Evolutionary conservation across 2,888 invertebrate genomes (phyloP).

Genomic region (Stenotaenia linearis): DNA sequence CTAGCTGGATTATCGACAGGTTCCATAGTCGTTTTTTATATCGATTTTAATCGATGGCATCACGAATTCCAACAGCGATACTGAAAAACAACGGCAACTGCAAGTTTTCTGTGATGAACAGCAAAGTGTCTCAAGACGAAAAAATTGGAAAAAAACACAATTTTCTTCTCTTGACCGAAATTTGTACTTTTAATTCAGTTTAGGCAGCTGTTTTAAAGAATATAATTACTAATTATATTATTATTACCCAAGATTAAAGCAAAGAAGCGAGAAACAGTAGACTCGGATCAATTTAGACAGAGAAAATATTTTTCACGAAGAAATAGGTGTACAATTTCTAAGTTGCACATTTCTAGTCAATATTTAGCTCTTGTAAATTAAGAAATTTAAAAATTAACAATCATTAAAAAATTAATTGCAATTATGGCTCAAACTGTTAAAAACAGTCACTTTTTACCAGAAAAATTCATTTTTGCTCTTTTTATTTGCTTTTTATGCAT

Average conservation of each 20-base stretch:
- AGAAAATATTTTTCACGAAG: conserved; percentile 10
- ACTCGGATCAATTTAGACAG: not conserved
- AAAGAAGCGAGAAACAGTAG: not conserved
- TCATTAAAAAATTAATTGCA: not conserved
- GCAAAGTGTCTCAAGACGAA: too few species aligned
- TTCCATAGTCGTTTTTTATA: conserved; percentile 97
- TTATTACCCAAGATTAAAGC: not conserved
- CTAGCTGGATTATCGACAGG: conserved; percentile 95
- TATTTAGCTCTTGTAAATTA: not conserved
- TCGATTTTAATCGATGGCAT: conserved; percentile 98
- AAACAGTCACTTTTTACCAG: not conserved
- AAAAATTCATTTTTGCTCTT: too few species aligned
- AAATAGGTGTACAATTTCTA: not conserved
- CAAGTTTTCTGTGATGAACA: not conserved
- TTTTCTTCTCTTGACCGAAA: not conserved
- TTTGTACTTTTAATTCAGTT: not conserved
- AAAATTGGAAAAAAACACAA: too few species aligned
- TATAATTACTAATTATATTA: not conserved
- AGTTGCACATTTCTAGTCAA: conserved; percentile 17
- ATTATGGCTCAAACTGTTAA: not conserved
- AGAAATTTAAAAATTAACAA: not conserved
- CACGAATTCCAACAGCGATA: conserved; percentile 93
- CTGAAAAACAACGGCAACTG: conserved; percentile 46
- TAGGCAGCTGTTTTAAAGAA: not conserved
- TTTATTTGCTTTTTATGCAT: not conserved